Conservation (phyloP, 2,888 invertebrate genomes). For the Mesopsocus fuscifrons region DNA sequence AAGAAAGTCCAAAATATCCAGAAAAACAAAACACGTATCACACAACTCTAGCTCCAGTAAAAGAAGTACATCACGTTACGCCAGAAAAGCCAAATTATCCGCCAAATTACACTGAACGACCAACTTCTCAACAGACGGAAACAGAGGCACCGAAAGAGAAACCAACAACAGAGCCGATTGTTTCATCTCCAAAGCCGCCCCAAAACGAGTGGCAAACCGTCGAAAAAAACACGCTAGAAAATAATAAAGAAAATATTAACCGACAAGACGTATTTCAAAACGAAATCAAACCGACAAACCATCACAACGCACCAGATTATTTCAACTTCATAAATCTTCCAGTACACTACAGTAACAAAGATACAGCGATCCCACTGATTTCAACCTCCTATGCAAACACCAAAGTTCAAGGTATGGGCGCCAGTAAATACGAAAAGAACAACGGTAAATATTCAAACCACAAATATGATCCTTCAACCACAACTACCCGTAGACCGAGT, state of each 20-base stretch:
- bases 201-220: not conserved
- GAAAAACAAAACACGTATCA: not conserved
- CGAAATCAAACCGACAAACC: slow-evolving; percentile 28
- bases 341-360: slow-evolving; percentile 37
- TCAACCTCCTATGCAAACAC: slow-evolving; percentile 52
- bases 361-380: slow-evolving; percentile 44
- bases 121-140: not conserved
- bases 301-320: slow-evolving; percentile 39
- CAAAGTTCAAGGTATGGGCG: slow-evolving; percentile 38
- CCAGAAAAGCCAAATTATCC: no score
- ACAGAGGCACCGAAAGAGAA: not conserved
- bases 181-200: not conserved
- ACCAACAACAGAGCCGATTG: not conserved
- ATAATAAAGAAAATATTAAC: not conserved
- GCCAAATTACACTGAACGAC: not conserved
- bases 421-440: slow-evolving; percentile 11
- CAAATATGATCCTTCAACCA: slow-evolving; percentile 23
- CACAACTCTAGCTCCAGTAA: no score
- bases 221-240: not conserved
- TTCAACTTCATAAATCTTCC: slow-evolving; percentile 49
- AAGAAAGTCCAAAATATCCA: not conserved
- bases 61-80: no score
- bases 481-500: slow-evolving; percentile 23
- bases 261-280: slow-evolving; percentile 16
- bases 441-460: slow-evolving; percentile 17